A percentile compares a stretch with the other conserved stretches of the same genome.
Conservation (phyloP, 2,888 invertebrate species). For the Heliconius ethilla region DNA sequence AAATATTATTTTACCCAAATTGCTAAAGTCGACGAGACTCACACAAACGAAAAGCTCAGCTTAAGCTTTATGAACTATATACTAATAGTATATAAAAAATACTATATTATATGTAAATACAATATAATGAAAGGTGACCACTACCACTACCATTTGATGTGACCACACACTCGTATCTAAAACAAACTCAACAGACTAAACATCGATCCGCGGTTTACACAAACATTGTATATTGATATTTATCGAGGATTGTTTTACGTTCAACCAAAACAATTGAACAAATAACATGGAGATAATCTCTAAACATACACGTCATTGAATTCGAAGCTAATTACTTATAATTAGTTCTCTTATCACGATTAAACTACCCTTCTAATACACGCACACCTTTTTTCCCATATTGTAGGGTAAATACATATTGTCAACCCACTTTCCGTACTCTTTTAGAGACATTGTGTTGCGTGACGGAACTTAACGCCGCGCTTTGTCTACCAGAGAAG, state of each 20-base stretch:
- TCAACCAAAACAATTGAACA: constrained; percentile 15
- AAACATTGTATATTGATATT: constrained; percentile 19
- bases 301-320: constrained; percentile 15
- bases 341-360: not conserved
- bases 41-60: too few species aligned
- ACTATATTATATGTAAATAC: not conserved
- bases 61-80: too few species aligned
- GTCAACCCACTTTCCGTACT: too few species aligned
- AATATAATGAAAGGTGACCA: not conserved
- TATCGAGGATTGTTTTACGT: not conserved
- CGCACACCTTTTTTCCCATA: too few species aligned
- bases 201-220: not conserved
- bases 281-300: not conserved
- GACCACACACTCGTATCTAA: not conserved
- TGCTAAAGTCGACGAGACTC: too few species aligned
- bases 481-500: too few species aligned
- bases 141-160: not conserved
- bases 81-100: not conserved
- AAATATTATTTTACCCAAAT: too few species aligned
- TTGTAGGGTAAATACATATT: too few species aligned
- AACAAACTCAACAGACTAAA: constrained; percentile 3
- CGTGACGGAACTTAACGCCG: too few species aligned
- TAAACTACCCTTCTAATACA: too few species aligned
- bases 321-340: not conserved
- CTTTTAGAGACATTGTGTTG: too few species aligned